phyloP scores from a whole-genome alignment of 2,888 invertebrate species.

The Acrobasis repandana region DNA sequence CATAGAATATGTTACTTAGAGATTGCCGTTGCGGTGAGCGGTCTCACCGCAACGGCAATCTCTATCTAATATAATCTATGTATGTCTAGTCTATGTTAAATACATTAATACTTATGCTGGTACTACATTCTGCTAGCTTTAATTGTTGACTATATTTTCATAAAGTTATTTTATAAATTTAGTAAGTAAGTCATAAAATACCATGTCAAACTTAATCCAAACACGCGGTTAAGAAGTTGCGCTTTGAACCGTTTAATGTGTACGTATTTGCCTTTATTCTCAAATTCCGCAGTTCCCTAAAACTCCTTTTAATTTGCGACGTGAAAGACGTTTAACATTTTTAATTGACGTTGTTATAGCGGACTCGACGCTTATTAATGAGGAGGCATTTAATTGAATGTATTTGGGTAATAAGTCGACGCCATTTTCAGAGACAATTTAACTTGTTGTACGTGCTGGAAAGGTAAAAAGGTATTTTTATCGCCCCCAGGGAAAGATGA shows the following conservation, averaged over 20 bases:
- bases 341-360: constrained; percentile 35
- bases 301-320: constrained; percentile 20
- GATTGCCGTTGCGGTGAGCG: too few species aligned
- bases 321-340: constrained; percentile 36
- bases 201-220: background rate
- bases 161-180: too few species aligned
- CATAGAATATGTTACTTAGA: too few species aligned
- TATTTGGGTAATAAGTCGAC: constrained; percentile 32
- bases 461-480: constrained; percentile 23
- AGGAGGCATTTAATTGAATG: constrained; percentile 41
- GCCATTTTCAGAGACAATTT: constrained; percentile 35
- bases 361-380: constrained; percentile 44
- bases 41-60: too few species aligned
- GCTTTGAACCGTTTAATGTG: background rate
- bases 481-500: background rate
- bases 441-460: constrained; percentile 34
- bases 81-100: too few species aligned
- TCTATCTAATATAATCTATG: too few species aligned
- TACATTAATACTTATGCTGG: too few species aligned
- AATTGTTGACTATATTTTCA: too few species aligned
- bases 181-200: too few species aligned
- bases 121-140: too few species aligned
- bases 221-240: background rate
- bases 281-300: constrained; percentile 15
- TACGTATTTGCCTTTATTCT: background rate